These are phyloP conservation scores for Heterodera filipjevi DNA, from an alignment of 2,888 invertebrate species.

Conservation along the genomic window DNA sequence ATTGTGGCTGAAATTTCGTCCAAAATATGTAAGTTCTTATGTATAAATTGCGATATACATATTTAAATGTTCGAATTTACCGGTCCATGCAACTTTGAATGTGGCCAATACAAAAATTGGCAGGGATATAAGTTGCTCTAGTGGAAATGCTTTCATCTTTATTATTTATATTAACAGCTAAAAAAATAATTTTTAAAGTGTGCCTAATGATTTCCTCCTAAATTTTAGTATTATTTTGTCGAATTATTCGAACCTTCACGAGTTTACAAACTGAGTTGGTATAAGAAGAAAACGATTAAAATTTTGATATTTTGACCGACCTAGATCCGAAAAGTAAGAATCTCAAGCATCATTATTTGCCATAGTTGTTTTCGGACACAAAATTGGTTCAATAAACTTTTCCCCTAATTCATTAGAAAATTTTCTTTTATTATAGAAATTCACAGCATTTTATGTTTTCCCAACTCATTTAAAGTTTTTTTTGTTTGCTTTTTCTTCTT, in stretches of 20 bases:
- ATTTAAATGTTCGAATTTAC: neutral
- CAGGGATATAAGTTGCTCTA: neutral
- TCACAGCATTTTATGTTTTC: no score
- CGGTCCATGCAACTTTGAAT: neutral
- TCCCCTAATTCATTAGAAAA: neutral
- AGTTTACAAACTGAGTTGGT: no score
- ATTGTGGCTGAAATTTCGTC: constrained; percentile 28
- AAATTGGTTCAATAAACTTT: no score
- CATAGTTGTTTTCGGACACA: no score
- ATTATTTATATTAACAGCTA: neutral
- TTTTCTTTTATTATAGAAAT: neutral
- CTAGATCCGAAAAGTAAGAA: neutral
- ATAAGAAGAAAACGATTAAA: no score
- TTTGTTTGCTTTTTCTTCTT: no score
- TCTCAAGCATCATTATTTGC: no score
- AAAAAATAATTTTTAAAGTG: neutral
- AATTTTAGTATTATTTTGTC: no score
- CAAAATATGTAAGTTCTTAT: neutral
- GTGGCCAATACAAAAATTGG: neutral
- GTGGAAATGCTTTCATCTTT: neutral
- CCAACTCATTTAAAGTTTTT: no score
- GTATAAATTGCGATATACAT: neutral
- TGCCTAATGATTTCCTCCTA: no score
- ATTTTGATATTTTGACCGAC: no score
- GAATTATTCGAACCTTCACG: no score